Evolutionary conservation across 2,888 invertebrate species (phyloP).

Genomic region (Macroteleia sp.): DNA sequence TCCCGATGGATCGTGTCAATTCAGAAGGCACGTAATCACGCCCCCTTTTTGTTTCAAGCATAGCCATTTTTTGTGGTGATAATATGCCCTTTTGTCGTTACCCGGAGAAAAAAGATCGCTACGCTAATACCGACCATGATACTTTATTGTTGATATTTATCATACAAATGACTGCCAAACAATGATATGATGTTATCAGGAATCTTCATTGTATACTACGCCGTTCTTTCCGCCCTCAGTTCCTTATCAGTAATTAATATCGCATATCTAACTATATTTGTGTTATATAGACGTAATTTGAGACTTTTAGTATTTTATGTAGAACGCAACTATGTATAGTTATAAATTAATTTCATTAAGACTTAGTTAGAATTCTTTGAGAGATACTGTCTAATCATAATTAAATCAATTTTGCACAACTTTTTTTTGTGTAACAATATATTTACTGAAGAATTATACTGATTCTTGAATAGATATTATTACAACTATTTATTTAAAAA

Average conservation of each 20-base stretch:
- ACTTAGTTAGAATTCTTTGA: too few relatives aligned
- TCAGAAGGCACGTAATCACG: slow-evolving; percentile 26
- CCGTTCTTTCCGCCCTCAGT: slow-evolving; percentile 61
- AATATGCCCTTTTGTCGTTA: slow-evolving; percentile 17
- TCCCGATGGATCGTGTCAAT: slow-evolving; percentile 47
- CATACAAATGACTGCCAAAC: slow-evolving; percentile 25
- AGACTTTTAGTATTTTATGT: slow-evolving; percentile 14
- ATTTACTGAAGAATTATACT: too few relatives aligned
- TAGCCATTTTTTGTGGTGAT: slow-evolving; percentile 8
- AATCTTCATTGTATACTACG: slow-evolving; percentile 41
- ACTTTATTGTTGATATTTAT: slow-evolving; percentile 27
- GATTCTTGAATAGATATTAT: too few relatives aligned
- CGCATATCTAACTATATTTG: slow-evolving; percentile 36
- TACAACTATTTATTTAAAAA: too few relatives aligned
- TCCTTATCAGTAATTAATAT: slow-evolving; percentile 79
- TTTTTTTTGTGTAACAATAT: too few relatives aligned
- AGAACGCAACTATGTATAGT: background rate
- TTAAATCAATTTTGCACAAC: too few relatives aligned
- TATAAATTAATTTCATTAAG: slow-evolving; percentile 21
- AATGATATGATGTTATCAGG: slow-evolving; percentile 37
- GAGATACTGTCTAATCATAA: too few relatives aligned
- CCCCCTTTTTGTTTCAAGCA: slow-evolving; percentile 8
- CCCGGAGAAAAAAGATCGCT: slow-evolving; percentile 11
- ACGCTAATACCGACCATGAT: slow-evolving; percentile 35
- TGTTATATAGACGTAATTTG: slow-evolving; percentile 19